A percentile compares a stretch with the other conserved stretches of the same genome.
Conservation (phyloP, 2,797 vertebrate species). For the Lagocephalus sceleratus region DNA sequence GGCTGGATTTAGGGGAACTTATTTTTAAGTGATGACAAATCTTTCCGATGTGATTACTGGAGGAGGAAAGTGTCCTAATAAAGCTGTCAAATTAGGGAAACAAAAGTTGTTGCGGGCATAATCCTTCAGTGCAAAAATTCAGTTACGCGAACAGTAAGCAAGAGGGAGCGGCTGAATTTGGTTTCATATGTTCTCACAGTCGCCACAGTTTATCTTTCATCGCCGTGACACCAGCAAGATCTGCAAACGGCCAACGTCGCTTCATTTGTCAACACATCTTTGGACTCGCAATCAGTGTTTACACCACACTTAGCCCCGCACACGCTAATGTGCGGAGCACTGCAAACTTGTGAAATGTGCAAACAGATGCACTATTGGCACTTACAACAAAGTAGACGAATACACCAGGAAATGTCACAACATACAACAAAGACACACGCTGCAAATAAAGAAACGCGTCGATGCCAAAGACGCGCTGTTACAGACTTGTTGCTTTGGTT, state of each 20-base stretch:
- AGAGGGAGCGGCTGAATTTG: not conserved
- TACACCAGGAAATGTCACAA: not conserved
- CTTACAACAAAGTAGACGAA: not conserved
- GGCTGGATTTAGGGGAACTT: too few relatives aligned
- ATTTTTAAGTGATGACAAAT: not conserved
- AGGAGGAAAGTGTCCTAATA: not conserved
- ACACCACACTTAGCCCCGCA: too few relatives aligned
- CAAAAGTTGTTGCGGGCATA: not conserved
- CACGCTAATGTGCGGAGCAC: too few relatives aligned
- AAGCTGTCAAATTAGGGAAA: not conserved
- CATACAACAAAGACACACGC: not conserved
- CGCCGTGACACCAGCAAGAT: not conserved
- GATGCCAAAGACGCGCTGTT: not conserved
- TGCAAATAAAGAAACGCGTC: not conserved
- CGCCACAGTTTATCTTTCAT: constrained; percentile 3
- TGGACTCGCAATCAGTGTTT: too few relatives aligned
- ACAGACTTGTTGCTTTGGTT: too few relatives aligned
- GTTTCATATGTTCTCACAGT: too few relatives aligned
- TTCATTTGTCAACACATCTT: too few relatives aligned
- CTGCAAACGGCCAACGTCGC: too few relatives aligned
- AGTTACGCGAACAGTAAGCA: not conserved
- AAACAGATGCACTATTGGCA: not conserved
- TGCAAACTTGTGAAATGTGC: not conserved
- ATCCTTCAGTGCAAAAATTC: not conserved
- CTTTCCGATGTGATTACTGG: constrained; percentile 1